Evolutionary conservation across 2,797 vertebrate genomes (phyloP), one percentile per base, ranked within the genome.

Genomic region (Semaprochilodus insignis): DNA sequence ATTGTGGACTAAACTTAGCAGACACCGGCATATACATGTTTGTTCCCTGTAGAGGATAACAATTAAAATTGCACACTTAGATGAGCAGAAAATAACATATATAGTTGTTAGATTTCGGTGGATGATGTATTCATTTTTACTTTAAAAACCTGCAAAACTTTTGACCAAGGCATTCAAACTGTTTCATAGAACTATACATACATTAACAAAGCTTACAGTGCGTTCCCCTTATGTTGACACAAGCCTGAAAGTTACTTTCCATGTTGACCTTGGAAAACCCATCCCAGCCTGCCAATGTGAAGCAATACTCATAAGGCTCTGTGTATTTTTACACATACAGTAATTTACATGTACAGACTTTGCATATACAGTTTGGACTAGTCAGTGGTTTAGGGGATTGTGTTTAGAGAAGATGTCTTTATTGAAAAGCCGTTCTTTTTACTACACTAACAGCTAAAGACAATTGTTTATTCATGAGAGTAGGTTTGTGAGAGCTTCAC

Each of bases 391-490:
- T 13, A 51, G 36, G 21, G 16, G 19, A 17, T 17, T 52, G 70
- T 54, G 48, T 72, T 72, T 72, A 72, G 23, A 54, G 6, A 1
- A 23, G 14, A 23, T 23, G 44, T 48, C 67, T 16, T 25, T 7
- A 27, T 0, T 72, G 23, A 27, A 71, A 25, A 25, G 70, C 48
- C 52, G 13, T 15, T 52, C 23, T 54, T 6, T 51, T 3, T 16
- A 17, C 15, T 54, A 21, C 17, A 48, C 40, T 17, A 27, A 27
- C 48, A 52, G 14, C 70, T 52, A 17, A 19, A 1, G 8, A 1
- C 16, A 81, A 69, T 6, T 44, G 51, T 81, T 69, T 60, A 57
- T 51, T 76, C 6, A 48, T 66, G 19, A n/a, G 36, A 59, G 27
- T 57, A 31, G 52, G 71, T 57, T 74, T 27, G 31, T 36, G 13